Conservation (phyloP, 2,797 vertebrate genomes). For the Gouania willdenowi region DNA sequence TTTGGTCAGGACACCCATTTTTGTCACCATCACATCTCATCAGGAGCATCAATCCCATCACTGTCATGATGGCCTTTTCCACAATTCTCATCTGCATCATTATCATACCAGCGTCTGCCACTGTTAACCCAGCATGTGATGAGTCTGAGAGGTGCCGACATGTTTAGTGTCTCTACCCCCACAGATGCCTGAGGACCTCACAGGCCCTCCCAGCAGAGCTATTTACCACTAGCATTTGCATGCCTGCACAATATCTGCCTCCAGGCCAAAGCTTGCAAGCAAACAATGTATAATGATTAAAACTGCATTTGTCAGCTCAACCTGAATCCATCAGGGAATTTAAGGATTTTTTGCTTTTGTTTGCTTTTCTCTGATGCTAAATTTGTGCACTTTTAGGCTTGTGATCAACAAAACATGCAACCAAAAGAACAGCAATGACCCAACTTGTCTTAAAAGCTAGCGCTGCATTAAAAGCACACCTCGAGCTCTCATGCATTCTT, state of each 20-base stretch:
- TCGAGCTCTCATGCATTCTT: no score
- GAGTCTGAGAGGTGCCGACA: conserved; percentile 31
- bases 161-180: conserved; percentile 24
- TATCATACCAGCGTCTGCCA: conserved; percentile 1
- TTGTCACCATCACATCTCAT: background rate
- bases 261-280: no score
- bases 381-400: no score
- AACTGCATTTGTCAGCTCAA: background rate
- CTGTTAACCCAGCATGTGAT: background rate
- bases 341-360: no score
- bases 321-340: no score
- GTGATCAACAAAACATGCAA: no score
- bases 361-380: no score
- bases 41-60: background rate
- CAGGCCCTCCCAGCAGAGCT: conserved; percentile 13
- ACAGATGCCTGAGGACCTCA: conserved; percentile 32
- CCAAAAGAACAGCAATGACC: no score
- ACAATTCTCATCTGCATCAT: conserved; percentile 6
- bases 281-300: conserved; percentile 5
- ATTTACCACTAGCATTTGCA: conserved; percentile 7
- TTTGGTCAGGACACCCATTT: background rate
- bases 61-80: background rate
- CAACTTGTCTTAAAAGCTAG: no score
- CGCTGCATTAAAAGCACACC: no score
- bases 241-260: no score